phyloP scores from a whole-genome alignment of 2,888 invertebrate genomes.

The Bombylius major region DNA sequence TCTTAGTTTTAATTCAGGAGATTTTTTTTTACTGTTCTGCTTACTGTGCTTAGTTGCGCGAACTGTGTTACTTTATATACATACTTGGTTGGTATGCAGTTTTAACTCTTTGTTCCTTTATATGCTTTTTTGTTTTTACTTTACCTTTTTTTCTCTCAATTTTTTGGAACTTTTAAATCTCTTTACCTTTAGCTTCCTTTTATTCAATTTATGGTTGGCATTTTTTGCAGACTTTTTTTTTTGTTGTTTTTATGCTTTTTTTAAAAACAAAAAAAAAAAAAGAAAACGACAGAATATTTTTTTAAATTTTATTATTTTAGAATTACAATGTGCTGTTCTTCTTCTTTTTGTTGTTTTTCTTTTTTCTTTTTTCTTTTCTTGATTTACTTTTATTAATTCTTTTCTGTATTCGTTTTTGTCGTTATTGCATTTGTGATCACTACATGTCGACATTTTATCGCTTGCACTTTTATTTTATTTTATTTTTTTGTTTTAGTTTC shows the following conservation, averaged over 20 bases:
- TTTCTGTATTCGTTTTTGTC: neutral
- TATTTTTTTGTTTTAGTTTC: neutral
- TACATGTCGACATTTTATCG: constrained; percentile 7
- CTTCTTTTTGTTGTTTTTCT: neutral
- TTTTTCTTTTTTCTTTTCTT: no score
- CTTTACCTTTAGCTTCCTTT: neutral
- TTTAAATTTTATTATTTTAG: neutral
- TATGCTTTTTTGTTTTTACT: no score
- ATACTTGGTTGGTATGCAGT: constrained; percentile 1
- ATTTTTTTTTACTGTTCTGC: neutral
- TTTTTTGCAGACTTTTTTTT: neutral
- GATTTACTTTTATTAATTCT: no score
- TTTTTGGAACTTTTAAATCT: neutral
- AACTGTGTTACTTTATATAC: no score
- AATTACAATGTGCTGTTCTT: neutral
- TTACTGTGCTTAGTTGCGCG: no score
- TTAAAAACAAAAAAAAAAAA: no score
- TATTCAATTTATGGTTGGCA: neutral
- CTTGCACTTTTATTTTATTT: constrained; percentile 3
- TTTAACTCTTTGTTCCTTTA: no score
- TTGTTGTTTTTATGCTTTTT: neutral
- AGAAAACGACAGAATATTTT: neutral
- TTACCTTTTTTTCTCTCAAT: neutral
- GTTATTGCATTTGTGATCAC: neutral
- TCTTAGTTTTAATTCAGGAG: neutral